phyloP scores from a whole-genome alignment of 2,888 invertebrate genomes.

The Drosophila subquinaria region DNA sequence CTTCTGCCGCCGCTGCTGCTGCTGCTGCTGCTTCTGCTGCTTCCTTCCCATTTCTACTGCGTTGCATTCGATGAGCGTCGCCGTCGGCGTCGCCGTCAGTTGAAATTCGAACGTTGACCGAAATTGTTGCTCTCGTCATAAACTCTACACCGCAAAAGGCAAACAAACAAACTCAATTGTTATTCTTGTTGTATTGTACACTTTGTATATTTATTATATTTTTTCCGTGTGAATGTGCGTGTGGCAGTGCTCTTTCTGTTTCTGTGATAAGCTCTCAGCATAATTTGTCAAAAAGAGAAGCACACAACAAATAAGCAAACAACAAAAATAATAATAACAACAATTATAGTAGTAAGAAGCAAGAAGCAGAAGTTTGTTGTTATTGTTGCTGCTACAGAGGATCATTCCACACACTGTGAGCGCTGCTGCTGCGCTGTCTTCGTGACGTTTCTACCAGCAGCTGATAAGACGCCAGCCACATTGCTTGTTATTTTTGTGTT shows the following conservation, averaged over 20 bases:
- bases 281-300: slow-evolving; percentile 35
- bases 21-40: no score
- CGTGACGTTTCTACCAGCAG: slow-evolving; percentile 47
- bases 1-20: no score
- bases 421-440: slow-evolving; percentile 26
- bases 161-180: slow-evolving; percentile 27
- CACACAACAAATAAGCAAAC: slow-evolving; percentile 14
- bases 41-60: slow-evolving; percentile 71
- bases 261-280: slow-evolving; percentile 43
- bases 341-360: neutral
- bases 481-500: slow-evolving; percentile 17
- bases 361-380: slow-evolving; percentile 9
- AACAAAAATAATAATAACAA: neutral
- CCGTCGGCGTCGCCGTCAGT: slow-evolving; percentile 67
- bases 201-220: slow-evolving; percentile 21
- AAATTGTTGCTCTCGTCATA: slow-evolving; percentile 65
- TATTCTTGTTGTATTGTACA: slow-evolving; percentile 15
- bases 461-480: slow-evolving; percentile 43
- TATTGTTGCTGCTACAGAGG: slow-evolving; percentile 17
- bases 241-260: slow-evolving; percentile 4
- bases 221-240: slow-evolving; percentile 10
- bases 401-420: slow-evolving; percentile 48
- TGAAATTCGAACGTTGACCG: slow-evolving; percentile 80
- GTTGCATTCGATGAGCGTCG: slow-evolving; percentile 61
- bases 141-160: slow-evolving; percentile 26